These are phyloP conservation scores for Ceratina calcarata DNA, from an alignment of 1,140 invertebrate genomes.

Conservation along the genomic window DNA sequence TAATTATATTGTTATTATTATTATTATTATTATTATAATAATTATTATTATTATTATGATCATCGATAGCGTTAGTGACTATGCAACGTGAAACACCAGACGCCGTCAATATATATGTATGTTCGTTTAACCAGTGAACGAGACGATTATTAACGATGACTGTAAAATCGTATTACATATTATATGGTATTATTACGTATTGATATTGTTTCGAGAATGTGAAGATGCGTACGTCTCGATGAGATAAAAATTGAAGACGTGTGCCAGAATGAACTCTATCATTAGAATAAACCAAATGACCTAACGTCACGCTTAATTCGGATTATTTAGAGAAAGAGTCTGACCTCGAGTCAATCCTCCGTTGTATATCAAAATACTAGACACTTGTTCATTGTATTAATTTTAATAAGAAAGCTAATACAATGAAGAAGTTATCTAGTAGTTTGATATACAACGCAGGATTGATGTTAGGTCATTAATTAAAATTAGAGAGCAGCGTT, in stretches of 20 bases:
- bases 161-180: conserved; percentile 26
- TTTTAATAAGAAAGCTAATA: too few species aligned
- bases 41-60: neutral
- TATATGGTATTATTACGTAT: conserved; percentile 25
- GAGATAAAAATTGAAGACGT: neutral
- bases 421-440: too few species aligned
- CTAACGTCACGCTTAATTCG: conserved; percentile 6
- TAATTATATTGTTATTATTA: conserved; percentile 31
- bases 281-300: conserved; percentile 15
- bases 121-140: conserved; percentile 20
- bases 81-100: neutral
- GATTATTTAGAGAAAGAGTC: conserved; percentile 9
- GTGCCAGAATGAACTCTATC: conserved; percentile 27
- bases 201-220: conserved; percentile 15
- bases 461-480: too few species aligned
- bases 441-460: too few species aligned
- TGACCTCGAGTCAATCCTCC: conserved; percentile 5
- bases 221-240: neutral
- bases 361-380: too few species aligned
- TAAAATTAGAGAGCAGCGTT: too few species aligned
- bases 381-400: too few species aligned
- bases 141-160: neutral
- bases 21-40: conserved; percentile 10
- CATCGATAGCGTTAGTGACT: neutral
- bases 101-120: conserved; percentile 4